Conservation (phyloP, 1,140 invertebrate species). For the Maconellicoccus hirsutus region DNA sequence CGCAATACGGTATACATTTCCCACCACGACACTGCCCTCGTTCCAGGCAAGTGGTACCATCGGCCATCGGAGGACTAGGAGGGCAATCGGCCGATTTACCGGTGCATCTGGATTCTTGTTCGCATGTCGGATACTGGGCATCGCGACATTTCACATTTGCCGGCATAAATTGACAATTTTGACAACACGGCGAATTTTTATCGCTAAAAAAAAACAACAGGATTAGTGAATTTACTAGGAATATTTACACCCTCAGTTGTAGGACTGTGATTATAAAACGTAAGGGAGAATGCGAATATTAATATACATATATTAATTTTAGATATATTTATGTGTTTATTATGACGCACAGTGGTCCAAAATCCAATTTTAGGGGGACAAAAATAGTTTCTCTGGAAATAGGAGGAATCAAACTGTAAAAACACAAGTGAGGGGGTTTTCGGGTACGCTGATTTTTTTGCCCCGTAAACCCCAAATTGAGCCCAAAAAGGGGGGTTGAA, state of each 20-base stretch:
- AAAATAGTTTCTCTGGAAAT: too few relatives aligned
- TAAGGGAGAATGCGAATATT: background rate
- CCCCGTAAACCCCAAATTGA: too few relatives aligned
- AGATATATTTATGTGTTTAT: background rate
- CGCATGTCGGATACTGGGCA: conserved; percentile 77
- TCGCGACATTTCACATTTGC: conserved; percentile 70
- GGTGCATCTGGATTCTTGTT: conserved; percentile 70
- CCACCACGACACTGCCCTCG: conserved; percentile 73
- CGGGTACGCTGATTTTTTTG: too few relatives aligned
- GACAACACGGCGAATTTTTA: conserved; percentile 88
- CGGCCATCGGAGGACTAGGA: conserved; percentile 70
- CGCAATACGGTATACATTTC: conserved; percentile 83
- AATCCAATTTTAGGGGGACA: too few relatives aligned
- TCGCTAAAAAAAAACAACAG: conserved; percentile 51
- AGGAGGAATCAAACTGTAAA: too few relatives aligned
- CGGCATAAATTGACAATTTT: conserved; percentile 73
- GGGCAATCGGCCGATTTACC: conserved; percentile 60
- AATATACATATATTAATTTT: background rate
- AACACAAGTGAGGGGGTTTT: too few relatives aligned
- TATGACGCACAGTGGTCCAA: too few relatives aligned
- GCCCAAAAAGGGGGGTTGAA: too few relatives aligned
- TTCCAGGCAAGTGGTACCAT: conserved; percentile 76
- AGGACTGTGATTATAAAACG: background rate
- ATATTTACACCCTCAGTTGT: background rate
- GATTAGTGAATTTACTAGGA: background rate